Conservation (phyloP, 2,113 vertebrate species). For the Aspidoscelis tigris region DNA sequence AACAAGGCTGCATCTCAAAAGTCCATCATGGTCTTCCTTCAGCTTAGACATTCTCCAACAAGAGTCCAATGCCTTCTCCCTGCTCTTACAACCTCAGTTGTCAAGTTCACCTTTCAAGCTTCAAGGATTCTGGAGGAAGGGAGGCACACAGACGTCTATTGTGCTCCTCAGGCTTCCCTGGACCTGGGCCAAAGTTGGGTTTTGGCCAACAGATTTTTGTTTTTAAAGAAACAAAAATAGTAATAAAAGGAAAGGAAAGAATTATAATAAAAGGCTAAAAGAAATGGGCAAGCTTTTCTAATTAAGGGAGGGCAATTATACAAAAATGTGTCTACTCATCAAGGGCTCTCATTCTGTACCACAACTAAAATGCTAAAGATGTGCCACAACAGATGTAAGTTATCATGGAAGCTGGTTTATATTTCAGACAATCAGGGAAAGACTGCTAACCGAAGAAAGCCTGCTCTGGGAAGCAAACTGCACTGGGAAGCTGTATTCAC, state of each 20-base stretch:
- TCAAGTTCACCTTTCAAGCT: background rate
- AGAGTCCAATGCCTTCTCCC: too few relatives aligned
- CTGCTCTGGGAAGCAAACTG: background rate
- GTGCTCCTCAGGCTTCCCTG: background rate
- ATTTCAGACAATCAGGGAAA: background rate
- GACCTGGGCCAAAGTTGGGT: too few relatives aligned
- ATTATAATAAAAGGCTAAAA: background rate
- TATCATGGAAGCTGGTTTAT: background rate
- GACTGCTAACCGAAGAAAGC: background rate
- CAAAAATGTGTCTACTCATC: background rate
- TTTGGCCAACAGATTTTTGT: background rate
- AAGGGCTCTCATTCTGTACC: background rate
- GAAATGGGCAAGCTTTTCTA: background rate
- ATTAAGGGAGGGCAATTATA: background rate
- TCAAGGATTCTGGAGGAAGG: background rate
- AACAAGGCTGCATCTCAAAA: too few relatives aligned
- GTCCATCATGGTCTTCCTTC: too few relatives aligned
- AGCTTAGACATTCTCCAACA: too few relatives aligned
- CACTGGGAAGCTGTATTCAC: background rate
- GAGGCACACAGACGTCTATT: background rate
- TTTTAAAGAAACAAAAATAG: background rate
- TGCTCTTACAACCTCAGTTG: background rate
- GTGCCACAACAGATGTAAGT: background rate
- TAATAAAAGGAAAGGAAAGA: background rate
- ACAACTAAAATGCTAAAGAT: background rate